Percentiles rank a stretch among this genome's conserved stretches.
phyloP scores from a whole-genome alignment of 1,140 invertebrate species.

The Alviniconcha marisindica region DNA sequence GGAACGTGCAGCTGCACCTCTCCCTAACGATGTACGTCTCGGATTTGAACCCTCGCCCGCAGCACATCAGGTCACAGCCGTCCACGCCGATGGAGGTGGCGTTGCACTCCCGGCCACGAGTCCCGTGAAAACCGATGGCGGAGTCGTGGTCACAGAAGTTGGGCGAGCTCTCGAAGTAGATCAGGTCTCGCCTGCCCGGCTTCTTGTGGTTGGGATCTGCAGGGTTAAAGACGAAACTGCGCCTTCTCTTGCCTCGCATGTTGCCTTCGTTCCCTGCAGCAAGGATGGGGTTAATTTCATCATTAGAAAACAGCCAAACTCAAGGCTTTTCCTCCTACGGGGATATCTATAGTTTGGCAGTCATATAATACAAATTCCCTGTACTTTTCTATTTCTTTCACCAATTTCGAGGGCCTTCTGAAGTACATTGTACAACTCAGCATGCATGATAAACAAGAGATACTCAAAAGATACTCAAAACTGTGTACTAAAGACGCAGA shows the following conservation, averaged over 20 bases:
- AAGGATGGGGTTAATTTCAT: too few relatives aligned
- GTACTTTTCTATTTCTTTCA: too few relatives aligned
- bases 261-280: conserved; percentile 29
- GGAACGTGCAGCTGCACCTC: conserved; percentile 90
- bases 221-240: conserved; percentile 63
- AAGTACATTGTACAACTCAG: too few relatives aligned
- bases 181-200: conserved; percentile 82
- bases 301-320: too few relatives aligned
- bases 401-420: too few relatives aligned
- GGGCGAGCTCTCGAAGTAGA: conserved; percentile 94
- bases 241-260: background rate
- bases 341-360: too few relatives aligned
- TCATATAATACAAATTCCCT: too few relatives aligned
- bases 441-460: too few relatives aligned
- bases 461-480: too few relatives aligned
- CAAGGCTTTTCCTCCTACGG: too few relatives aligned
- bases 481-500: too few relatives aligned
- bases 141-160: conserved; percentile 88
- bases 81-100: conserved; percentile 83
- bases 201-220: conserved; percentile 67
- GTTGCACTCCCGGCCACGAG: conserved; percentile 77
- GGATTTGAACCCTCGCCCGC: conserved; percentile 91
- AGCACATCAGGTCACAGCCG: conserved; percentile 91
- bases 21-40: conserved; percentile 85
- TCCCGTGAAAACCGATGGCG: conserved; percentile 90